Percentiles rank a stretch among this genome's conserved stretches.
These are phyloP conservation scores for Meloidogyne floridensis DNA, from an alignment of 1,140 invertebrate species.

Conservation along the genomic window DNA sequence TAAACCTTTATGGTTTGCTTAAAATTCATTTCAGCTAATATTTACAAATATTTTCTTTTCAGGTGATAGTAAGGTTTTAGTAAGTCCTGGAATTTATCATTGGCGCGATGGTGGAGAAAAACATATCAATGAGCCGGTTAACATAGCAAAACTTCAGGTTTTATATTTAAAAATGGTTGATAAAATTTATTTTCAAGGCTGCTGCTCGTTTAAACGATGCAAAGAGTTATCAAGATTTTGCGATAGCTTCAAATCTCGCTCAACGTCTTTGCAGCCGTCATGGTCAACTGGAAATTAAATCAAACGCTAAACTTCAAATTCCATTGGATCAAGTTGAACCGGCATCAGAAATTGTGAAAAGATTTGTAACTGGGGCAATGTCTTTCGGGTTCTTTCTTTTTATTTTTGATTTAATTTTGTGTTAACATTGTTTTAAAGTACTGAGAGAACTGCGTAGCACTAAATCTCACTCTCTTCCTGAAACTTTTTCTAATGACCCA, in stretches of 20 bases:
- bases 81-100: conserved; percentile 91
- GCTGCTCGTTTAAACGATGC: conserved; percentile 80
- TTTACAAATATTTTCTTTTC: conserved; percentile 44
- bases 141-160: conserved; percentile 88
- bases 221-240: conserved; percentile 83
- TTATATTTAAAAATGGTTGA: conserved; percentile 38
- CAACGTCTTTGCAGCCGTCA: conserved; percentile 80
- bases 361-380: conserved; percentile 70
- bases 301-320: conserved; percentile 75
- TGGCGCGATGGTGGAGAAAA: conserved; percentile 95
- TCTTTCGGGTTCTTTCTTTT: conserved; percentile 28
- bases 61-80: conserved; percentile 76
- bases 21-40: background rate
- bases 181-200: conserved; percentile 71
- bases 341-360: conserved; percentile 90
- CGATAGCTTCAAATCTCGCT: conserved; percentile 83
- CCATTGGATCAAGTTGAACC: conserved; percentile 84
- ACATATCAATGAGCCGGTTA: conserved; percentile 92
- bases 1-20: conserved; percentile 45
- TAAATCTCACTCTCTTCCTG: background rate
- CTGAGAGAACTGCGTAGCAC: background rate
- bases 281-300: conserved; percentile 82
- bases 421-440: background rate
- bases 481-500: background rate
- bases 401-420: background rate